These are phyloP conservation scores for Sardinella longiceps DNA, from an alignment of 2,797 vertebrate genomes.

Conservation along the genomic window DNA sequence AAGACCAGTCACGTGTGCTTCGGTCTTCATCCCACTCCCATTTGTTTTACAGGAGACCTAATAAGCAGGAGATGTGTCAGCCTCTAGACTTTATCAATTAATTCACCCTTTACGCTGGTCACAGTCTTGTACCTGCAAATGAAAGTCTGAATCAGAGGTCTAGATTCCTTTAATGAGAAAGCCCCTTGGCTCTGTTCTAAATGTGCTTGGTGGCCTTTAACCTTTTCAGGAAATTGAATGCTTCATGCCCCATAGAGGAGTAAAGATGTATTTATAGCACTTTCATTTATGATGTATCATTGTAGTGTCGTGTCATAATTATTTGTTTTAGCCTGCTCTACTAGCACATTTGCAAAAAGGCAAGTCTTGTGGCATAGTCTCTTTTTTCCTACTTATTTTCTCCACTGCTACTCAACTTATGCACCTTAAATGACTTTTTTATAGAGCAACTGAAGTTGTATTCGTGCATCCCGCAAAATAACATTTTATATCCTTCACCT, in stretches of 20 bases:
- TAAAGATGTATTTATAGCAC: neutral
- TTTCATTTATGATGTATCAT: conserved; percentile 25
- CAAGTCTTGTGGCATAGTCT: neutral
- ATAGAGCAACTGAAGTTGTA: no score
- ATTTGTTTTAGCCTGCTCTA: neutral
- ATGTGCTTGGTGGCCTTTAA: conserved; percentile 45
- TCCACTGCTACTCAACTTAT: neutral
- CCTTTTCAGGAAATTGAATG: conserved; percentile 37
- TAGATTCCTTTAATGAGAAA: conserved; percentile 34
- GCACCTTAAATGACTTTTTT: no score
- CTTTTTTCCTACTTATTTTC: neutral
- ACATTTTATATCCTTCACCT: neutral
- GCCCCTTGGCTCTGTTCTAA: conserved; percentile 42
- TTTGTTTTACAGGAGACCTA: conserved; percentile 32
- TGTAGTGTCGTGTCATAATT: neutral
- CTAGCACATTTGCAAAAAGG: neutral
- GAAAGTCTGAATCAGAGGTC: conserved; percentile 38
- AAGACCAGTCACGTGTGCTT: neutral
- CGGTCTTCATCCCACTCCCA: neutral
- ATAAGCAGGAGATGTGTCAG: neutral
- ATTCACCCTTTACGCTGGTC: conserved; percentile 38
- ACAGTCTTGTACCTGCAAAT: conserved; percentile 48
- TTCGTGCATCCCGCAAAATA: no score
- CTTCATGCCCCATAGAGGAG: neutral
- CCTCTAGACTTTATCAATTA: conserved; percentile 25